Evolutionary conservation across 2,888 invertebrate species (phyloP), one percentile per base, ranked within the genome.

Genomic region (Drosophila lutescens): DNA sequence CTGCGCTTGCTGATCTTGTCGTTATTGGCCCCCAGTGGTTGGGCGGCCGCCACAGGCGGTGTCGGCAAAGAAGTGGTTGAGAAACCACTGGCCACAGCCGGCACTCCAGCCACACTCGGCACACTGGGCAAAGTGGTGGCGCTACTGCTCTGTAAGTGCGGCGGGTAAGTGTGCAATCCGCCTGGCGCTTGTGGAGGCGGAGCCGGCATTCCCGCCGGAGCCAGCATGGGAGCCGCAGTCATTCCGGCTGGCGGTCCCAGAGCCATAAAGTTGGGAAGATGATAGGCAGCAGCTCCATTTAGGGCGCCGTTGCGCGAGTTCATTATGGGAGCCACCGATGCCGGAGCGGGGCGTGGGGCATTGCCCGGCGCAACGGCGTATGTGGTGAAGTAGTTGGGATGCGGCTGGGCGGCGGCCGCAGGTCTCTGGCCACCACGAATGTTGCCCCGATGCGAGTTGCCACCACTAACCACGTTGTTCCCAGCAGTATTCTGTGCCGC

Each of bases 1-100:
- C 55, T 78, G 17, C 92, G 91, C 55, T 76, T 77, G 30, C 84
- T 86, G 2, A 71, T 63, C 55, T 80, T 87, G 13, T 84, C 81
- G 34, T 43, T 15, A 43, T 44, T 53, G 43, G 53, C 41, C 49
- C 49, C 44, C 17, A 72, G 56, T 38, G 12, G 70, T 12, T 26
- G 71, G 20, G 54, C 12, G 13, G 46, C 10, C 2, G 17, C 43
- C 4, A 62, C 34, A 3, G 46, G 60, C 15, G 79, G 44, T 6
- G 72, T 55, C 6, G 77, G 32, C 9, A 63, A n/a, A 12, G 62
- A 62, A 5, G 62, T 67, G 43, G 61, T 5, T 1, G 85, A 74
- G 47, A 34, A 84, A 13, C 67, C 62, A 9, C 44, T 46, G 13
- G 58, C 58, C 32, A 80, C 74, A 6, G 65, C 46, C 40, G 54